A percentile compares a stretch with the other conserved stretches of the same genome.
These are phyloP conservation scores for Paedocypris sp. DNA, from an alignment of 2,113 vertebrate genomes.

Conservation along the genomic window DNA sequence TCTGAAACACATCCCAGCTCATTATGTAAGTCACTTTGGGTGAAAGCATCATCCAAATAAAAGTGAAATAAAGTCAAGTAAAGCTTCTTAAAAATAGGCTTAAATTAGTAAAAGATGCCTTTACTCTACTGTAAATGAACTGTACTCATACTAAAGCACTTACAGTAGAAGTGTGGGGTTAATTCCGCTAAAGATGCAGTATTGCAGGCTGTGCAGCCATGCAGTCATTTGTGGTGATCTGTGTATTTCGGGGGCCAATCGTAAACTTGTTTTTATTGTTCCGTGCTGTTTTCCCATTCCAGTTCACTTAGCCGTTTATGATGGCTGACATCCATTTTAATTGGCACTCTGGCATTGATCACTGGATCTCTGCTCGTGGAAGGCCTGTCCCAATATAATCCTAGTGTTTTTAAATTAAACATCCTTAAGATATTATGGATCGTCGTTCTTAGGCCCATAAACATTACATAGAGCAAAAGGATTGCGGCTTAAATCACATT, in stretches of 20 bases:
- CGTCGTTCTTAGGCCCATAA: background rate
- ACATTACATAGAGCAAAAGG: background rate
- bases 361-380: background rate
- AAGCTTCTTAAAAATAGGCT: too few species aligned
- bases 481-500: slow-evolving; percentile 2
- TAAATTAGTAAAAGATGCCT: too few species aligned
- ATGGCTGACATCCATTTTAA: background rate
- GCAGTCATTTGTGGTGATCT: slow-evolving; percentile 2
- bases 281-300: background rate
- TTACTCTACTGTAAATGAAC: too few species aligned
- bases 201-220: background rate
- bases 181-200: background rate
- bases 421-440: background rate
- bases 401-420: background rate
- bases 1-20: too few species aligned
- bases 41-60: too few species aligned
- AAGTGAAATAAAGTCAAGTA: too few species aligned
- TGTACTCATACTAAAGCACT: too few species aligned
- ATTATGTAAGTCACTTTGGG: too few species aligned
- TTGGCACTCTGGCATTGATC: background rate
- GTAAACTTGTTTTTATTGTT: background rate
- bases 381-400: background rate
- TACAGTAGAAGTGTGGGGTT: background rate
- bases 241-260: background rate
- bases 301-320: background rate